Percentiles rank a stretch among this genome's conserved stretches.
Conservation (phyloP, 2,113 vertebrate genomes). For the Etheostoma spectabile region DNA sequence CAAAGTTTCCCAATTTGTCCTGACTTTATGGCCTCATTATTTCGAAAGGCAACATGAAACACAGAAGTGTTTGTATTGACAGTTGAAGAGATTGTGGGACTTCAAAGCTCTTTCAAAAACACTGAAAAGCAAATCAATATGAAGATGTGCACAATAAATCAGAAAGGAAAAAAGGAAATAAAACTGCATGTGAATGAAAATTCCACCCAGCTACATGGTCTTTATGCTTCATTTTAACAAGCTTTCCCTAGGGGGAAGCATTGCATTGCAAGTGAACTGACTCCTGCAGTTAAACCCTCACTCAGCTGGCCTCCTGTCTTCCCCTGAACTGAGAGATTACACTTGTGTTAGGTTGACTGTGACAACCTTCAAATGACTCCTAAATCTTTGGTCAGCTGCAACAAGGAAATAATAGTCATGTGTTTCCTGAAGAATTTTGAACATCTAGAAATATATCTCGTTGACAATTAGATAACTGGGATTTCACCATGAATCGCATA, state of each 20-base stretch:
- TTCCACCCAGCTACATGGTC: neutral
- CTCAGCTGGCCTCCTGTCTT: neutral
- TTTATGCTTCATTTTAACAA: neutral
- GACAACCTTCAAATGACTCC: neutral
- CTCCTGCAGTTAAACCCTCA: neutral
- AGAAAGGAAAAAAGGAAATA: neutral
- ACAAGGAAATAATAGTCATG: neutral
- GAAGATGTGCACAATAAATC: neutral
- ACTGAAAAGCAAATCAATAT: neutral
- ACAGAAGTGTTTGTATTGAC: neutral
- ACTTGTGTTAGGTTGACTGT: neutral
- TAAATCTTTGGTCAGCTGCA: neutral
- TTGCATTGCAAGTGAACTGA: constrained; percentile 43
- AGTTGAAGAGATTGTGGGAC: neutral
- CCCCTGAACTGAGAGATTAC: neutral
- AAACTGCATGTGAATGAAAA: neutral
- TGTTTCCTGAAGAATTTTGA: neutral
- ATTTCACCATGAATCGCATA: neutral
- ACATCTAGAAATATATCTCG: neutral
- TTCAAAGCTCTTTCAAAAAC: neutral
- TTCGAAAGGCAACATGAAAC: neutral
- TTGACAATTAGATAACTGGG: neutral
- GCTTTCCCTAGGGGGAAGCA: constrained; percentile 59
- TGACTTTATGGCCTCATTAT: neutral
- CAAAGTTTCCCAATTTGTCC: neutral